These are phyloP conservation scores for Champsocephalus esox DNA, from an alignment of 2,797 vertebrate species.

Conservation along the genomic window DNA sequence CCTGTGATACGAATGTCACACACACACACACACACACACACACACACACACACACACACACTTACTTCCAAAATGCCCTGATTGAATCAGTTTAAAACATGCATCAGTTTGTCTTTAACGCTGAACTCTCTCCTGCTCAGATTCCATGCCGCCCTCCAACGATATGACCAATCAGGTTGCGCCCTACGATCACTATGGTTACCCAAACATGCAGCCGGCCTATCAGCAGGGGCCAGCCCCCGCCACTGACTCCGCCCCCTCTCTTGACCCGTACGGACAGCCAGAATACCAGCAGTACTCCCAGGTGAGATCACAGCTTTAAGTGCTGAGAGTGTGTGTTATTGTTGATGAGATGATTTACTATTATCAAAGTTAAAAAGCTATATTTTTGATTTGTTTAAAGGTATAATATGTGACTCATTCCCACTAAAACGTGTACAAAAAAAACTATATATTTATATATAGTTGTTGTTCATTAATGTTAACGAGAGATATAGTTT, in stretches of 20 bases:
- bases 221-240: conserved; percentile 85
- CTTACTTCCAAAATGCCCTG: background rate
- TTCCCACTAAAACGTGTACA: too few species aligned
- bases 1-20: background rate
- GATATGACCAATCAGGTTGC: conserved; percentile 83
- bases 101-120: background rate
- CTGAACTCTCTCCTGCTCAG: conserved; percentile 69
- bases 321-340: background rate
- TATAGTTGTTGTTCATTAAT: too few species aligned
- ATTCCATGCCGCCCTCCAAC: conserved; percentile 83
- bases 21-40: background rate
- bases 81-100: background rate
- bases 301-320: conserved; percentile 69
- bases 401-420: too few species aligned
- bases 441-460: too few species aligned
- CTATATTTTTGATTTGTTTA: background rate
- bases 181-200: conserved; percentile 89
- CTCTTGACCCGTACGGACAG: conserved; percentile 63
- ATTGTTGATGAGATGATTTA: background rate
- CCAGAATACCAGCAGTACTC: conserved; percentile 79
- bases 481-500: too few species aligned
- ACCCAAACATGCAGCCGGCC: conserved; percentile 88
- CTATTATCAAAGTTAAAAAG: background rate
- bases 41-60: too few species aligned
- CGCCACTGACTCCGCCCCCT: conserved; percentile 63